phyloP scores from a whole-genome alignment of 1,140 invertebrate species.

The Drosophila nebulosa region DNA sequence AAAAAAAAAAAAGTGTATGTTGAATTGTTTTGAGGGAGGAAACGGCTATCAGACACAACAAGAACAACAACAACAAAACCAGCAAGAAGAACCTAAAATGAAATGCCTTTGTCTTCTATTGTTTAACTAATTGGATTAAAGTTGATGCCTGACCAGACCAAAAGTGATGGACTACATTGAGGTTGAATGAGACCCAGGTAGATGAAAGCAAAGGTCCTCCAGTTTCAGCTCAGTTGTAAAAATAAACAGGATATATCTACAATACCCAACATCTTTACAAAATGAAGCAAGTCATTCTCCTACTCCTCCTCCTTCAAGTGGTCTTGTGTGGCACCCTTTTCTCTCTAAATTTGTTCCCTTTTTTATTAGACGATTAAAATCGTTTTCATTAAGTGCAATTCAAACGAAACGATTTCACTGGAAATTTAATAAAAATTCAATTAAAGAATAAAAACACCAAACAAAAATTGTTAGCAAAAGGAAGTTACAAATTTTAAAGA shows the following conservation, averaged over 20 bases:
- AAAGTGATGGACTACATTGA: slow-evolving; percentile 7
- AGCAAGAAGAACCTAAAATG: slow-evolving; percentile 11
- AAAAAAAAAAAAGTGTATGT: slow-evolving; percentile 2
- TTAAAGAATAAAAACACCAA: slow-evolving; percentile 2
- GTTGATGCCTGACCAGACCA: slow-evolving; percentile 54
- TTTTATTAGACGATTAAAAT: slow-evolving; percentile 48
- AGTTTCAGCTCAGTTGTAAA: not conserved
- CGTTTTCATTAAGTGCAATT: slow-evolving; percentile 27
- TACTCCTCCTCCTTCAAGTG: too few species aligned
- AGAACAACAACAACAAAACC: not conserved
- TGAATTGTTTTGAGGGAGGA: slow-evolving; percentile 3
- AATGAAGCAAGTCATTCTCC: not conserved
- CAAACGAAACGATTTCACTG: slow-evolving; percentile 54
- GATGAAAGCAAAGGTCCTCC: not conserved
- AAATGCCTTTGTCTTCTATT: slow-evolving; percentile 25
- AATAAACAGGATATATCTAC: not conserved
- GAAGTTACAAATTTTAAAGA: not conserved
- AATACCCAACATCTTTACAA: not conserved
- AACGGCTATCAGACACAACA: not conserved
- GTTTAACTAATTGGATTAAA: slow-evolving; percentile 69
- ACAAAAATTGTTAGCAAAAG: not conserved
- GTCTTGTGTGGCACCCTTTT: not conserved
- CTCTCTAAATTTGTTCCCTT: not conserved
- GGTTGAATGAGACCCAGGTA: not conserved
- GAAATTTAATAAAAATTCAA: slow-evolving; percentile 58